A percentile compares a stretch with the other conserved stretches of the same genome.
phyloP scores from a whole-genome alignment of 2,888 invertebrate genomes.

The Hololepta plana region DNA sequence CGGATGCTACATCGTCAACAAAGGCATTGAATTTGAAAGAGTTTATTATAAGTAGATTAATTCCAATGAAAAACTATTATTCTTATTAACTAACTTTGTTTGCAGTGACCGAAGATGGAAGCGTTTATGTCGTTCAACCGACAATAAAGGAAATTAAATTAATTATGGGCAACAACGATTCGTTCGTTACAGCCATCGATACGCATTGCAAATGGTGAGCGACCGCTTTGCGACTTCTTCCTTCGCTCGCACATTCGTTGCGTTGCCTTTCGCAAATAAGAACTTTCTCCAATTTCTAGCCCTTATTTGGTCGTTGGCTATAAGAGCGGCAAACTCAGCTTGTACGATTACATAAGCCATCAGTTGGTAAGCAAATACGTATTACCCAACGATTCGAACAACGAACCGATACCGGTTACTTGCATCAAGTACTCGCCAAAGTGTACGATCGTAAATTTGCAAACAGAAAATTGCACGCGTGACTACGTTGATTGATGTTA shows the following conservation, averaged over 20 bases:
- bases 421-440: slow-evolving; percentile 37
- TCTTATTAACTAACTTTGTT: slow-evolving; percentile 3
- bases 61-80: too few species aligned
- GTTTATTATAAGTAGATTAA: too few species aligned
- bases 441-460: slow-evolving; percentile 24
- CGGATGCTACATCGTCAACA: slow-evolving; percentile 30
- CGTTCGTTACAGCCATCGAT: too few species aligned
- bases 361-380: slow-evolving; percentile 12
- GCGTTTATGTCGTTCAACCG: slow-evolving; percentile 6
- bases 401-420: slow-evolving; percentile 12
- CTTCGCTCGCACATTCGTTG: too few species aligned
- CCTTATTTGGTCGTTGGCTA: slow-evolving; percentile 31
- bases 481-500: slow-evolving; percentile 7
- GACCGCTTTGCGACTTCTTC: too few species aligned
- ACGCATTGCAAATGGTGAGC: too few species aligned
- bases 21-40: slow-evolving; percentile 34
- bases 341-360: slow-evolving; percentile 27
- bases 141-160: too few species aligned
- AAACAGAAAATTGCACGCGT: slow-evolving; percentile 2
- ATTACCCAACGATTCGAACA: slow-evolving; percentile 11
- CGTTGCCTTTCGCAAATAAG: too few species aligned
- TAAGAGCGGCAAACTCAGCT: slow-evolving; percentile 28
- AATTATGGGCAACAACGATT: too few species aligned
- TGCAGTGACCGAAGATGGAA: slow-evolving; percentile 7
- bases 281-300: slow-evolving; percentile 22